Conservation (phyloP, 1,140 invertebrate species). For the Rhagoletis zephyria region DNA sequence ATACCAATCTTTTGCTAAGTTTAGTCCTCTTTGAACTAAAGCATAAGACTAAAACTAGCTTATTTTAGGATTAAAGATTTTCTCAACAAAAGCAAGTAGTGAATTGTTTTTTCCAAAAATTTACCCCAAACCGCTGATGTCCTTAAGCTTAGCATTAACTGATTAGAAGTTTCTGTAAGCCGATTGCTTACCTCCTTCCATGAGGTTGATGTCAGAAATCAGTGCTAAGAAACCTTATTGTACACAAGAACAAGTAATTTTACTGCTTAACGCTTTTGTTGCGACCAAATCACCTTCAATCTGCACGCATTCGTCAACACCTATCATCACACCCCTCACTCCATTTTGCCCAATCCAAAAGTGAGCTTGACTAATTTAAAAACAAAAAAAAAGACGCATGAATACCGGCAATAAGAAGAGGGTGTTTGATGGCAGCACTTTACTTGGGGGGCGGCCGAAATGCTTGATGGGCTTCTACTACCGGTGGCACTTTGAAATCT, state of each 20-base stretch:
- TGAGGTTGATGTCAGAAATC: not conserved
- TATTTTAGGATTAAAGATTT: too few species aligned
- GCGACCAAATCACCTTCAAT: constrained; percentile 22
- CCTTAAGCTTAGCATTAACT: not conserved
- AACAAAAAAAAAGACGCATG: not conserved
- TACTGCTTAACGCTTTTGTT: not conserved
- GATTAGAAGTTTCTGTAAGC: constrained; percentile 2
- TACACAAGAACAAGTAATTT: not conserved
- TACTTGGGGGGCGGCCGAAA: not conserved
- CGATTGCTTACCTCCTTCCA: not conserved
- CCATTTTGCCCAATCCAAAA: not conserved
- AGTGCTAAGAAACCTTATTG: not conserved
- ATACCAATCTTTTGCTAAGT: too few species aligned
- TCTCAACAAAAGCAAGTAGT: not conserved
- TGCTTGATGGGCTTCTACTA: not conserved
- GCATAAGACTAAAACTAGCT: too few species aligned
- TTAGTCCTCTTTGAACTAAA: too few species aligned
- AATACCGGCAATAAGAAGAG: not conserved
- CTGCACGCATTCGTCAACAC: constrained; percentile 4
- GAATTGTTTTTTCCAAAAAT: not conserved
- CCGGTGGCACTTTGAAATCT: constrained; percentile 13
- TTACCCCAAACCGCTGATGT: not conserved
- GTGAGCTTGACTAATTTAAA: constrained; percentile 44
- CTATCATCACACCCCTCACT: not conserved
- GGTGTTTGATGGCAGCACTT: not conserved